These are phyloP conservation scores for Trichopoda pennipes DNA, from an alignment of 2,888 invertebrate species.

Conservation along the genomic window DNA sequence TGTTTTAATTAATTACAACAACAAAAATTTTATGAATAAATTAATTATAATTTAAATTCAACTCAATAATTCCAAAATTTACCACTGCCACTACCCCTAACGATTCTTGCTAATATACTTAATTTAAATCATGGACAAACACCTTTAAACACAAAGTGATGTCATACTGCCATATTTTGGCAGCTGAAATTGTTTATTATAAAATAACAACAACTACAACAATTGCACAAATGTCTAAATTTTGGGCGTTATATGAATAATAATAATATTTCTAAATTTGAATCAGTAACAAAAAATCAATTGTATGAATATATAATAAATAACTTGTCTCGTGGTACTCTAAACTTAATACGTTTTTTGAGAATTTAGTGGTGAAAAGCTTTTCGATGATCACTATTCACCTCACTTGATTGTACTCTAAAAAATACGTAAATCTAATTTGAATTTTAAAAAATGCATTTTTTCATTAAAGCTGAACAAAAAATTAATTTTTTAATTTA, in stretches of 20 bases:
- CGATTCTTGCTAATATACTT: neutral
- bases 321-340: neutral
- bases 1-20: neutral
- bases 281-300: neutral
- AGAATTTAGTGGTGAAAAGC: conserved; percentile 15
- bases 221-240: conserved; percentile 2
- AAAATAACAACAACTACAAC: neutral
- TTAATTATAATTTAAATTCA: conserved; percentile 36
- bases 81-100: conserved; percentile 1
- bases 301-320: neutral
- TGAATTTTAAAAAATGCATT: too few species aligned
- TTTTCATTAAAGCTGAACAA: too few species aligned
- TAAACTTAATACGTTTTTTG: neutral
- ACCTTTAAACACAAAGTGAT: conserved; percentile 66
- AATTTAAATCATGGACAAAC: conserved; percentile 8
- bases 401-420: neutral
- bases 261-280: neutral
- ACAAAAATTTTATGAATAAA: neutral
- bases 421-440: neutral
- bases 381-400: neutral
- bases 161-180: conserved; percentile 70
- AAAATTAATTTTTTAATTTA: too few species aligned
- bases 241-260: conserved; percentile 27
- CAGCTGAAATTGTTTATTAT: conserved; percentile 22
- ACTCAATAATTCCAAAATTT: conserved; percentile 13